Evolutionary conservation across 2,888 invertebrate genomes (phyloP), one percentile per base, ranked within the genome.

Genomic region (Pteria penguin): DNA sequence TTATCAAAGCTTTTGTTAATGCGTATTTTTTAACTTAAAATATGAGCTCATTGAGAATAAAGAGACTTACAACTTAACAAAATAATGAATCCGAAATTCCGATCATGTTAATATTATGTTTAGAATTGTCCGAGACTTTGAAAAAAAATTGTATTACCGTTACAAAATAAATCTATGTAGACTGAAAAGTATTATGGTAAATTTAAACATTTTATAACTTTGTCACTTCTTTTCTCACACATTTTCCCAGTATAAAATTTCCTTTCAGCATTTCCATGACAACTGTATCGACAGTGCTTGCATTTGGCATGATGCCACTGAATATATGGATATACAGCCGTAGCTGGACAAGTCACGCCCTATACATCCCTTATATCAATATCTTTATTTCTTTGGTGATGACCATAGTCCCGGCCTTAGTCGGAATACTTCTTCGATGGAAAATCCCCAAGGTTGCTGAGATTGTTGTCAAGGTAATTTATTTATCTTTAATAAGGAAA

Each of bases 211-310:
- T n/a, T n/a, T n/a, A n/a, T n/a, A n/a, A n/a, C n/a, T n/a, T n/a
- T n/a, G n/a, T n/a, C n/a, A n/a, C n/a, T n/a, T n/a, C n/a, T n/a
- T n/a, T n/a, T n/a, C n/a, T n/a, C n/a, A n/a, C n/a, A n/a, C n/a
- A n/a, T n/a, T n/a, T n/a, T n/a, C 14, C 36, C 18, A 18, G n/a
- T 45, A 1, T 18, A 45, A 14, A 18, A 45, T 18, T 45, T 26
- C 32, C 0, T 75, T 75, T n/a, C 76, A 90, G 90, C 75, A 82
- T 90, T 45, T 82, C 86, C 1, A 89, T 90, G 89, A 90, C 90
- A 4, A 81, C 87, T 4, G 76, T 86, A 14, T 86, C 89, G 2
- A 89, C 89, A 1, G 70, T 86, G 4, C 77, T 90, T 24, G 87
- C 89, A 3, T 63, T 88, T 26, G 87, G 87, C 2, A 84, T 89